phyloP scores from a whole-genome alignment of 2,888 invertebrate genomes.

The Agrochola litura region DNA sequence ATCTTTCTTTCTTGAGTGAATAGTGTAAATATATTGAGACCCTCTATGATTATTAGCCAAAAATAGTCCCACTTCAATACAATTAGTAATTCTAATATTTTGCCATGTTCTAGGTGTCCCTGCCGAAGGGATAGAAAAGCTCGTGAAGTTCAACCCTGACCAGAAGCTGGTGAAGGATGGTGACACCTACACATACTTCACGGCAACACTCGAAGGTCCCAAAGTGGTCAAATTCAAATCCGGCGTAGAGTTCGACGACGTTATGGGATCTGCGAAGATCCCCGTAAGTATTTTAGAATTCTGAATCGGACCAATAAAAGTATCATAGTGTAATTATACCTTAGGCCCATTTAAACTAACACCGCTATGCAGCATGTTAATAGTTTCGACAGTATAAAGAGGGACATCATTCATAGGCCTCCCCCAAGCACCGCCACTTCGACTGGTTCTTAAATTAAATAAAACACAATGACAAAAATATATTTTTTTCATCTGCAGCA shows the following conservation, averaged over 20 bases:
- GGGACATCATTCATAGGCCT: neutral
- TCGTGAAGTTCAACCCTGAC: too few relatives aligned
- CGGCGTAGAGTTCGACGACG: too few relatives aligned
- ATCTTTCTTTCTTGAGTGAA: neutral
- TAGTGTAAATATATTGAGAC: conserved; percentile 1
- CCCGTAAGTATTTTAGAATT: too few relatives aligned
- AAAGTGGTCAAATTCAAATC: too few relatives aligned
- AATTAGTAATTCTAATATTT: neutral
- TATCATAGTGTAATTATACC: too few relatives aligned
- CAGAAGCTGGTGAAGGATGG: too few relatives aligned
- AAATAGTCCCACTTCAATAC: neutral
- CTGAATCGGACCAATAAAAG: too few relatives aligned
- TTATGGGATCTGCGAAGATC: too few relatives aligned
- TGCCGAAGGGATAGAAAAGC: neutral
- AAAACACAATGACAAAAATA: neutral
- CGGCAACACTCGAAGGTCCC: too few relatives aligned
- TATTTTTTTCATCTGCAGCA: too few relatives aligned
- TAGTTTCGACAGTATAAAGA: neutral
- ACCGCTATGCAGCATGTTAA: neutral
- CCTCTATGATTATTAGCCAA: neutral
- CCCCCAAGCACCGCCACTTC: too few relatives aligned
- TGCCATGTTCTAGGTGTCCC: neutral
- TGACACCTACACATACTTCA: too few relatives aligned
- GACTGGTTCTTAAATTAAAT: neutral
- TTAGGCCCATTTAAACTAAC: neutral